phyloP scores from a whole-genome alignment of 2,888 invertebrate species.

The Folsomia candida region DNA sequence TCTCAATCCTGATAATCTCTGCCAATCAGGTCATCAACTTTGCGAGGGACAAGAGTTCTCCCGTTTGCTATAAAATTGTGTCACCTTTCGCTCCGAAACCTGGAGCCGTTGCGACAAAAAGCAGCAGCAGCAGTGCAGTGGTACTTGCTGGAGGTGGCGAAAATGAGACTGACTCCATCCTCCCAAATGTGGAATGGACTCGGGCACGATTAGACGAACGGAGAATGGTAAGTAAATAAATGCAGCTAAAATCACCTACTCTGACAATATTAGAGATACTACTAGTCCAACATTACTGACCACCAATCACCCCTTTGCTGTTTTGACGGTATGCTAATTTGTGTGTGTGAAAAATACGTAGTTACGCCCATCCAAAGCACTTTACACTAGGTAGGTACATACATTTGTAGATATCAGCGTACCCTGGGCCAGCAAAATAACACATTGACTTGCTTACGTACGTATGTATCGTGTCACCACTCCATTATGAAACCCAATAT shows the following conservation, averaged over 20 bases:
- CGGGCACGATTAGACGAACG: constrained; percentile 48
- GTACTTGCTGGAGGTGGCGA: background rate
- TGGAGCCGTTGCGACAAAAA: constrained; percentile 17
- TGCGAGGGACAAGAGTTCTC: constrained; percentile 34
- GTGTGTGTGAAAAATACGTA: background rate
- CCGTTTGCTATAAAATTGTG: constrained; percentile 46
- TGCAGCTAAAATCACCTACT: too few relatives aligned
- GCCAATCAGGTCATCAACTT: constrained; percentile 49
- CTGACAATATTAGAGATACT: too few relatives aligned
- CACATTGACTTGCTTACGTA: too few relatives aligned
- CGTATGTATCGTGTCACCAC: too few relatives aligned
- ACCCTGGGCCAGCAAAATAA: too few relatives aligned
- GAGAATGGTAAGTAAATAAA: constrained; percentile 47
- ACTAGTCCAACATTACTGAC: too few relatives aligned
- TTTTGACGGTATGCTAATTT: background rate
- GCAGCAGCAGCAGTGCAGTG: background rate
- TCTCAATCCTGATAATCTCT: constrained; percentile 42
- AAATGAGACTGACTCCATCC: constrained; percentile 30
- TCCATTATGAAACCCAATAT: too few relatives aligned
- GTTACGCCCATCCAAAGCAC: too few relatives aligned
- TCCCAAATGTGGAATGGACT: constrained; percentile 45
- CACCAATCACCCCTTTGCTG: too few relatives aligned
- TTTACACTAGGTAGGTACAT: too few relatives aligned
- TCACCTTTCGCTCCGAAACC: constrained; percentile 35
- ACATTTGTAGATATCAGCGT: too few relatives aligned